phyloP scores from a whole-genome alignment of 92 coral and sea anemone species.

The Isaurus tuberculatus region DNA sequence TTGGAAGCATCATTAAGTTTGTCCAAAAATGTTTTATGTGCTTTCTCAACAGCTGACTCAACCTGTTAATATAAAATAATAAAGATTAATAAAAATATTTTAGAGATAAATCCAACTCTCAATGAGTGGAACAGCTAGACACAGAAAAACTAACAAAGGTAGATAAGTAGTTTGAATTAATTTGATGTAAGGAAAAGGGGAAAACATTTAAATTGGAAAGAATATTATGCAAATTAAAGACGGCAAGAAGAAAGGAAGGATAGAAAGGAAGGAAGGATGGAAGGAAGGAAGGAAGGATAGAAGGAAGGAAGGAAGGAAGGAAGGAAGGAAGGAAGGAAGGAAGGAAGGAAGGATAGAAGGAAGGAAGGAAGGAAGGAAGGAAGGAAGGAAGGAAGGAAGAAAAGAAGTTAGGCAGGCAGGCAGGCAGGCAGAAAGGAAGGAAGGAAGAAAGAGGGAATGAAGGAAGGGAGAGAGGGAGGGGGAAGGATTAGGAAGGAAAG shows the following conservation, averaged over 20 bases:
- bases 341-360: neutral
- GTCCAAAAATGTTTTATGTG: slow-evolving; percentile 75
- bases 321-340: neutral
- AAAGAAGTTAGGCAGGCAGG: neutral
- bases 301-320: neutral
- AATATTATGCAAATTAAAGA: neutral
- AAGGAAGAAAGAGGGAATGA: too few species aligned
- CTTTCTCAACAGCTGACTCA: slow-evolving; percentile 91
- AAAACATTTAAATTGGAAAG: too few species aligned
- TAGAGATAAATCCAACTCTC: too few species aligned
- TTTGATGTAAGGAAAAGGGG: neutral
- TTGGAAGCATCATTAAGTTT: slow-evolving; percentile 80
- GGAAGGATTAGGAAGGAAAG: too few species aligned
- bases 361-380: neutral
- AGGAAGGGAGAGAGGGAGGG: too few species aligned
- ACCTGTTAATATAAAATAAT: slow-evolving; percentile 58
- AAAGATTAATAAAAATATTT: too few species aligned
- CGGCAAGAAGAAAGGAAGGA: neutral
- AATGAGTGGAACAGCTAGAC: neutral
- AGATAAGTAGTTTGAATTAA: neutral
- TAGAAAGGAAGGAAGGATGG: neutral
- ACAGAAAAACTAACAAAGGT: neutral
- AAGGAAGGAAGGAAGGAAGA: neutral
- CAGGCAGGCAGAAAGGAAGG: too few species aligned
- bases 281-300: too few species aligned